Evolutionary conservation across 2,797 vertebrate species (phyloP), one percentile per base, ranked within the genome.

Genomic region (Microctenopoma stevenorrisi): DNA sequence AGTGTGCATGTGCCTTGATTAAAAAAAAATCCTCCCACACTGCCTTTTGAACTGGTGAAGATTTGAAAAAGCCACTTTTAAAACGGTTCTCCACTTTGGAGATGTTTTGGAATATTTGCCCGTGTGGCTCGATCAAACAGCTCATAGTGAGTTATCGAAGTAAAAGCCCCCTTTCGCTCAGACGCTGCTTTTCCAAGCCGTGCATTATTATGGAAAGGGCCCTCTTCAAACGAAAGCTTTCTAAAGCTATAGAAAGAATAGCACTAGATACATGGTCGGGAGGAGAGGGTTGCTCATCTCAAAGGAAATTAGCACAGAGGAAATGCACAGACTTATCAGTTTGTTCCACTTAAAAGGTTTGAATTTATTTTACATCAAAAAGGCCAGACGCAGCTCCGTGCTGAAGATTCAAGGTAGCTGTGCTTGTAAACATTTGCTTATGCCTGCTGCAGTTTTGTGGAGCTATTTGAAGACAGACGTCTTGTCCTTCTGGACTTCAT

Each of bases 121-220:
- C 83, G 62, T 18, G 61, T 76, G 74, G 72, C 61, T 85, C 79
- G 86, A 90, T 91, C 87, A 90, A 91, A 88, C 75, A 86, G 77
- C 70, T 73, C 4, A 7, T 12, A 47, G 78, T 22, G 60, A 84
- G 79, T 81, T 88, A 87, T 85, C 81, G 85, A 88, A 84, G 76
- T 74, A 67, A 87, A 73, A 68, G 58, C 43, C 72, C 42, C 74
- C 74, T 87, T 22, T 72, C 74, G 72, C 65, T 75, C 51, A 55
- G 58, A 68, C 0, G 3, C 54, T 9, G 65, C 62, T 79, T 80
- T 68, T 70, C 67, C 53, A 22, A 73, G 68, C 64, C 64, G 70
- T 57, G 64, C 18, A 13, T 76, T 69, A 74, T 75, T 60, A 73
- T 43, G 42, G n/a, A 64, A 59, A 64, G 67, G 53, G 53, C 38